Conservation (phyloP, 2,113 vertebrate genomes). For the Amphiprion ocellaris region DNA sequence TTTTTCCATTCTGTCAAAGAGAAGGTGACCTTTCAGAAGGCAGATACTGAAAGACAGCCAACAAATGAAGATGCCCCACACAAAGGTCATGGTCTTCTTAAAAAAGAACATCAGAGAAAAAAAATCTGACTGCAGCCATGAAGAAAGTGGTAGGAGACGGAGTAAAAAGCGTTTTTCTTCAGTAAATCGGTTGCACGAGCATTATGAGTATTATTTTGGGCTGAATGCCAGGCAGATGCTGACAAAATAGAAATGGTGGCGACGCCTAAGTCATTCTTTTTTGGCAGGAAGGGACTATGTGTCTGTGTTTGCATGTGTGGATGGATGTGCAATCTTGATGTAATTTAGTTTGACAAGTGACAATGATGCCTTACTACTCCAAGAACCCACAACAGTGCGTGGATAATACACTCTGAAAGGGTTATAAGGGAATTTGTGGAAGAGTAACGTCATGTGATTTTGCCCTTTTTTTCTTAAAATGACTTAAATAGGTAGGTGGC, state of each 20-base stretch:
- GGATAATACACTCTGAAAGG: constrained; percentile 55
- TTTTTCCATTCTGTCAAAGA: constrained; percentile 65
- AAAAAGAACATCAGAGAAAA: constrained; percentile 78
- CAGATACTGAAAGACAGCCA: constrained; percentile 75
- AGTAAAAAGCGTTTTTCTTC: constrained; percentile 52
- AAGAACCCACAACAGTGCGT: constrained; percentile 33
- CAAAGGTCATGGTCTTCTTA: constrained; percentile 81
- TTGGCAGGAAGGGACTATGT: constrained; percentile 9
- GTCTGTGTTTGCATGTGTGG: constrained; percentile 25
- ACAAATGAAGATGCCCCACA: constrained; percentile 81
- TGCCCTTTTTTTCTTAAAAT: constrained; percentile 39
- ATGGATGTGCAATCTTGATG: constrained; percentile 48
- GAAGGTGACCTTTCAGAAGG: constrained; percentile 80
- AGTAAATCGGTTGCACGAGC: constrained; percentile 3
- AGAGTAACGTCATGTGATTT: constrained; percentile 32
- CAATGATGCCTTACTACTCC: constrained; percentile 57
- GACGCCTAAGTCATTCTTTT: constrained; percentile 6
- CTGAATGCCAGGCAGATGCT: constrained; percentile 48
- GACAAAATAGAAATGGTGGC: constrained; percentile 25
- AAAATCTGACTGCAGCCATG: constrained; percentile 67
- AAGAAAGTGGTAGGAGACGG: constrained; percentile 49
- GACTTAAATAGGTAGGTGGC: constrained; percentile 10
- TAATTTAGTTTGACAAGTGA: constrained; percentile 70
- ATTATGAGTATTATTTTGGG: constrained; percentile 47
- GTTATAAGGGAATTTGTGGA: constrained; percentile 38